Conservation (phyloP, 2,888 invertebrate species). For the Melieria crassipennis region DNA sequence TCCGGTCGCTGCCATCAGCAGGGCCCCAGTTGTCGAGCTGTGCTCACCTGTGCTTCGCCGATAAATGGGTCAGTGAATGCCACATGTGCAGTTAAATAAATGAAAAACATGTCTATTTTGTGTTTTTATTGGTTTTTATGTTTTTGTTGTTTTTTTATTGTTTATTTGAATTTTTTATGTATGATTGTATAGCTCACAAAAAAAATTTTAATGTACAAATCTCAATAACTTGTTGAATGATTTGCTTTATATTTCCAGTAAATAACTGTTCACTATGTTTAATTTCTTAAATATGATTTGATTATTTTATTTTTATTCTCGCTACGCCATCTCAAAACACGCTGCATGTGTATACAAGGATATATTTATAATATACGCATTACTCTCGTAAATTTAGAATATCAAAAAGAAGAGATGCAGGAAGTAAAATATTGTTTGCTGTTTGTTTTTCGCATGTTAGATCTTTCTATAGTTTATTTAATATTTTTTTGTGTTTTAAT, state of each 20-base stretch:
- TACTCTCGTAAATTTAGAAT: not conserved
- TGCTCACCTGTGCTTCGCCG: too few relatives aligned
- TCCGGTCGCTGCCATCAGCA: too few relatives aligned
- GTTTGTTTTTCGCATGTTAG: not conserved
- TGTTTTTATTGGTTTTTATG: slow-evolving; percentile 17
- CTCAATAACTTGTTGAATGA: slow-evolving; percentile 31
- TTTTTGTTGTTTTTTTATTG: slow-evolving; percentile 20
- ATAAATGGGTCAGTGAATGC: too few relatives aligned
- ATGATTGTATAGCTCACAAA: slow-evolving; percentile 35
- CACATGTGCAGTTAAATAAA: too few relatives aligned
- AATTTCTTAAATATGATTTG: slow-evolving; percentile 13
- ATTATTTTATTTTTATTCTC: not conserved
- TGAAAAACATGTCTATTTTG: not conserved
- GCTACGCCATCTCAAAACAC: too few relatives aligned
- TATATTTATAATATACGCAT: too few relatives aligned
- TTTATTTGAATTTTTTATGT: slow-evolving; percentile 34
- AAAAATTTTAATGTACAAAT: slow-evolving; percentile 35
- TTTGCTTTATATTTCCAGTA: slow-evolving; percentile 21
- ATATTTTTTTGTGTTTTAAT: slow-evolving; percentile 3
- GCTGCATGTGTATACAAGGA: too few relatives aligned
- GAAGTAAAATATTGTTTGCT: not conserved
- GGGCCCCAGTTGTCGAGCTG: too few relatives aligned
- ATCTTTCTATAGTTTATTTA: not conserved
- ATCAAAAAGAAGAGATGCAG: slow-evolving; percentile 6
- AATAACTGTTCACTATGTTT: slow-evolving; percentile 17